Evolutionary conservation across 2,797 vertebrate genomes (phyloP).

Genomic region (Sandelia bainsii): DNA sequence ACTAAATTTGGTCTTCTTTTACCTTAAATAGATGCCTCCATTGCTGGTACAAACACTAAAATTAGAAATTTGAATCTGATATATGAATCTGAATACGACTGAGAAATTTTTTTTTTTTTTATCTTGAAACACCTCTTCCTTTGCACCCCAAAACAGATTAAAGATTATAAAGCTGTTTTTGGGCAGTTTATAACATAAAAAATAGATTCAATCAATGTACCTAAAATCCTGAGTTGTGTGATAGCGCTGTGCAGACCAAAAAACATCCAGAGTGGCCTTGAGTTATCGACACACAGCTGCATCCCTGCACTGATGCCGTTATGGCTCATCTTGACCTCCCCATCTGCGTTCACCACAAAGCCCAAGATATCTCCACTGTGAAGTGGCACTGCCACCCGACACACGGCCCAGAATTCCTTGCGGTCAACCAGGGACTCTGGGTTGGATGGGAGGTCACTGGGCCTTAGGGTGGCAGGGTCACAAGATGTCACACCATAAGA

Average conservation of each 20-base stretch:
- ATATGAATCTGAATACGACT: not conserved
- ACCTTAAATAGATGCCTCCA: not conserved
- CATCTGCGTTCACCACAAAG: constrained; percentile 89
- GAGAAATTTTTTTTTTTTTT: not conserved
- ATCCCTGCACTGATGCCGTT: constrained; percentile 89
- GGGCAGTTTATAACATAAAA: not conserved
- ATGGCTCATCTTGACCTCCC: constrained; percentile 91
- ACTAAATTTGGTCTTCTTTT: not conserved
- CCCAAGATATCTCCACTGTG: constrained; percentile 93
- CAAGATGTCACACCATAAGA: constrained; percentile 93
- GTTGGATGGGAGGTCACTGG: constrained; percentile 90
- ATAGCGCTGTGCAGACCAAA: constrained; percentile 89
- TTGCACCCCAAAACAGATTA: not conserved
- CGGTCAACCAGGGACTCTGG: constrained; percentile 91
- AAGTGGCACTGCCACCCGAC: constrained; percentile 86
- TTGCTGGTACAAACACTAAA: not conserved
- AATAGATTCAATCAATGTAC: constrained; percentile 73
- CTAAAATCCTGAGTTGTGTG: constrained; percentile 93
- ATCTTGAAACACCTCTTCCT: not conserved
- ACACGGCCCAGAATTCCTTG: constrained; percentile 95
- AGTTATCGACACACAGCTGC: constrained; percentile 93
- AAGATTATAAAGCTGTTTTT: not conserved
- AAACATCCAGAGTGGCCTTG: constrained; percentile 96
- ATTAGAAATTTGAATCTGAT: not conserved
- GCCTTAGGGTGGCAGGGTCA: constrained; percentile 88